These are phyloP conservation scores for Temnothorax nylanderi DNA, from an alignment of 1,140 invertebrate species.

Conservation along the genomic window DNA sequence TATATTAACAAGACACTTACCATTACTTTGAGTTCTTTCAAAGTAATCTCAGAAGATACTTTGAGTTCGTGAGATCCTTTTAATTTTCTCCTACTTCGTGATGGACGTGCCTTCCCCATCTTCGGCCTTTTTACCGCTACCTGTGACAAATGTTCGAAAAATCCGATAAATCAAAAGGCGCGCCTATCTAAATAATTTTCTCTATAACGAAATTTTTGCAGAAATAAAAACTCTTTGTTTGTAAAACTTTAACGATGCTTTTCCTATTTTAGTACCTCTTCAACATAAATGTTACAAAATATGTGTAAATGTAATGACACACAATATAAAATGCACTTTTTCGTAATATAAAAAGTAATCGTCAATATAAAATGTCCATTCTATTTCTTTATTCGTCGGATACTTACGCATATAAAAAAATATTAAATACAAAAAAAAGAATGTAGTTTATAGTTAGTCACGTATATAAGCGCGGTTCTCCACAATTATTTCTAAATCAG, in stretches of 20 bases:
- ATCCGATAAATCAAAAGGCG: background rate
- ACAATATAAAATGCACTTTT: background rate
- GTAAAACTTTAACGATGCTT: background rate
- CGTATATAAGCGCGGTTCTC: background rate
- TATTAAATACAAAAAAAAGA: background rate
- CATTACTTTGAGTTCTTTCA: conserved; percentile 84
- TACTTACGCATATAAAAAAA: background rate
- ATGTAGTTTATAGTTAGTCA: background rate
- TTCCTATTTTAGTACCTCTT: background rate
- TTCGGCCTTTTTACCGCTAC: conserved; percentile 77
- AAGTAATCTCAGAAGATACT: conserved; percentile 82
- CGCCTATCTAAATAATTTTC: background rate
- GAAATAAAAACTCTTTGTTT: background rate
- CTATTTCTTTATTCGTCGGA: background rate
- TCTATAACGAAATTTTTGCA: background rate
- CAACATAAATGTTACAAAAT: background rate
- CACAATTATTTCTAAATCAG: conserved; percentile 42
- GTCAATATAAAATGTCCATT: background rate
- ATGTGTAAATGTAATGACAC: background rate
- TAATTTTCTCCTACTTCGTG: conserved; percentile 81
- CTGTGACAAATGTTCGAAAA: conserved; percentile 66
- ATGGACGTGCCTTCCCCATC: conserved; percentile 75
- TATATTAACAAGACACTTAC: conserved; percentile 70
- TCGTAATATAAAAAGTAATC: background rate
- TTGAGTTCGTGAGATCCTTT: conserved; percentile 83